Evolutionary conservation across 2,888 invertebrate genomes (phyloP), one percentile per base, ranked within the genome.

Genomic region (Macroteleia sp.): DNA sequence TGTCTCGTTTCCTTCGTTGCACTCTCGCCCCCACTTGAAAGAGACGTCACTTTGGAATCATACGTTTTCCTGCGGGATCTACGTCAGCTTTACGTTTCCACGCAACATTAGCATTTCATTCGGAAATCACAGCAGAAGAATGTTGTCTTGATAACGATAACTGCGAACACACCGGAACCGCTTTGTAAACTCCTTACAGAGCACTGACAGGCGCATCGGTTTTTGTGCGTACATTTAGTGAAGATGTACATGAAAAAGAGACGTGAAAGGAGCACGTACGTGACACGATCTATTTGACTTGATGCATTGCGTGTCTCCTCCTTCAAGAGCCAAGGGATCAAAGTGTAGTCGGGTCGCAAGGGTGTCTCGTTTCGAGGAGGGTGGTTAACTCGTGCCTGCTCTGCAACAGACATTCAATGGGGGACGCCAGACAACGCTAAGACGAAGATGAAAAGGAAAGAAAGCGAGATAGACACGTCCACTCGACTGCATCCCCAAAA

Each of bases 341-440:
- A 83, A 82, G 83, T 82, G 70, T 64, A 80, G 75, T 69, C 64
- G 78, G 44, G 66, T 66, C 39, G 77, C 71, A 67, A 80, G 80
- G 80, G 79, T 80, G 79, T 73, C 82, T 79, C 69, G 73, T 70
- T 82, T 79, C 77, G 71, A 80, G 77, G 69, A 79, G 84, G 82
- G 84, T 82, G 82, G 82, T 82, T 83, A 81, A 75, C 80, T 81
- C 84, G 82, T 80, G 80, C 80, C 83, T 81, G 81, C 80, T 83
- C 77, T 81, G 83, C 80, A 78, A 71, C 67, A 81, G 83, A 82
- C 80, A 83, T 79, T 78, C 74, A 84, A 83, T 80, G 82, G 78
- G 83, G 77, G 67, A 56, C 50, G 34, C 46, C 67, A 71, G 69
- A 70, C 71, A 54, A 39, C 57, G 52, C 50, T 14, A 75, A 57